Evolutionary conservation across 2,797 vertebrate species (phyloP), one percentile per base, ranked within the genome.

Genomic region (Capromys pilorides): DNA sequence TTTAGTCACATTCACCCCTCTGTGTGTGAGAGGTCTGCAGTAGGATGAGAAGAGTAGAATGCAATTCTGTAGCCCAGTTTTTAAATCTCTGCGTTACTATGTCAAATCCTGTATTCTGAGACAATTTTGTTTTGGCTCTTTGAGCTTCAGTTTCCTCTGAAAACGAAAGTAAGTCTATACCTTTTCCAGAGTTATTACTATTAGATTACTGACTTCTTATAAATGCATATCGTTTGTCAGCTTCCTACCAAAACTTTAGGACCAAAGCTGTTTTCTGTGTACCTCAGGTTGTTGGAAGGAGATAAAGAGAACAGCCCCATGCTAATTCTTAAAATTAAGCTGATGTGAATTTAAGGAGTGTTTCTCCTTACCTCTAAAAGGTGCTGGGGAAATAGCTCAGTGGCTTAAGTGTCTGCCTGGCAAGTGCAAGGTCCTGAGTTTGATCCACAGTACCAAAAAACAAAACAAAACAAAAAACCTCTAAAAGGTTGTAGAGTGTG

Each of bases 311-410:
- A 95, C 67, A 90, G 51, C 59, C 24, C 39, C 69, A 88, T 84
- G 88, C 59, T 69, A 69, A 41, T 95, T 59, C 21, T 61, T 45
- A 94, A 33, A 94, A 94, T 94, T 95, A 16, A 92, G 33, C 36
- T 73, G 54, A n/a, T 79, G 49, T 88, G 94, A 91, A 69, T 96
- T 92, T 89, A 90, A 95, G 9, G 14, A 71, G 80, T 86, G 49
- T 93, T 90, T 82, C 64, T 67, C 26, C 19, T 87, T 33, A 62
- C 86, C n/a, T 51, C 45, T 93, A 59, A 92, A 59, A 75, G 11
- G 45, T 45, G 45, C 8, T 45, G 45, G 45, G 45, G 45, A 45
- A 8, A 45, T 45, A 45, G 45, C 45, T 45, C 45, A 45, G 45
- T 45, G 45, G 45, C 45, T 45, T 45, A 45, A 45, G 45, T 45